A percentile compares a stretch with the other conserved stretches of the same genome.
Evolutionary conservation across 2,113 vertebrate genomes (phyloP).

Genomic region (Sander lucioperca): DNA sequence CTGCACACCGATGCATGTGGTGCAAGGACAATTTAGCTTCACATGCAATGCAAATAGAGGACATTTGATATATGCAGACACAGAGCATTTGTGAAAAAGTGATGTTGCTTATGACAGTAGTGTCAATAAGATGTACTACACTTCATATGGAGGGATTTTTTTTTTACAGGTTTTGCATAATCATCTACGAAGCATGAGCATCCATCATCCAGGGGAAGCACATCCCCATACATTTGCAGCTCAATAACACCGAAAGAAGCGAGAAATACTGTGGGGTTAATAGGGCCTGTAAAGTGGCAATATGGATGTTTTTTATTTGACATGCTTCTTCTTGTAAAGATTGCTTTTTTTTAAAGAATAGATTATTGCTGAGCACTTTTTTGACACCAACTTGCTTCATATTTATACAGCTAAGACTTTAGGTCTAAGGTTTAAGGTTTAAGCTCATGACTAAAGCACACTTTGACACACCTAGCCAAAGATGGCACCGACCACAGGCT

Average conservation of each 20-base stretch:
- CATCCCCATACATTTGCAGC: slow-evolving; percentile 30
- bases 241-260: slow-evolving; percentile 47
- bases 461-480: neutral
- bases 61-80: neutral
- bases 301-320: slow-evolving; percentile 12
- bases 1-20: slow-evolving; percentile 7
- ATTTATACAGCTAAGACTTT: neutral
- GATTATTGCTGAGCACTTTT: neutral
- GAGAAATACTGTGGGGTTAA: slow-evolving; percentile 11
- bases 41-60: neutral
- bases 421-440: neutral
- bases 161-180: slow-evolving; percentile 27
- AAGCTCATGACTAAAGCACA: slow-evolving; percentile 28
- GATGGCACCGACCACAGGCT: too few species aligned
- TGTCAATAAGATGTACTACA: slow-evolving; percentile 25
- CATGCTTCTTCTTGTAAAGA: neutral
- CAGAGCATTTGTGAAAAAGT: neutral
- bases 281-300: slow-evolving; percentile 24
- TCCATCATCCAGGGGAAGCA: slow-evolving; percentile 44
- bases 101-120: slow-evolving; percentile 10
- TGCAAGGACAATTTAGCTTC: neutral
- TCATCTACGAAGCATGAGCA: slow-evolving; percentile 31
- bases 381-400: neutral
- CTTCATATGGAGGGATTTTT: slow-evolving; percentile 15
- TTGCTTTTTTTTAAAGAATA: neutral